Base-by-base conservation (phyloP, 2,888 invertebrate genomes). In the Drosophila neotestacea region DNA sequence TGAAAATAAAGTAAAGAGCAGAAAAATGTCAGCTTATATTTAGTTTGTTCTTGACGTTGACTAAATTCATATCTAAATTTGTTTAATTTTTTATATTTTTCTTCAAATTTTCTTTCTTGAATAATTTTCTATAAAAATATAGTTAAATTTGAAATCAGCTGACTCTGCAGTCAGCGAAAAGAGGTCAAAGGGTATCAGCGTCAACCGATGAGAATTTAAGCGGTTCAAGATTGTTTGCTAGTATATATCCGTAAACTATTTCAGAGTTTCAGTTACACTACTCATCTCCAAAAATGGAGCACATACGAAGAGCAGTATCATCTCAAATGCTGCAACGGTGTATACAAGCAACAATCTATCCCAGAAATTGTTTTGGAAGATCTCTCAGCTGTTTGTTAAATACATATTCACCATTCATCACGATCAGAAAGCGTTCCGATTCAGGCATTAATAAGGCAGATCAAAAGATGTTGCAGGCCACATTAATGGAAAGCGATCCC, bases 401-500 rank as follows among this genome's bases (percentile, higher is more conserved):
- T 16, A 16, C 2, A 44, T 28, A 22, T 11, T 44, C 11, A 11
- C 6, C 42, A 4, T 27, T 4, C 1, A 1, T 11, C 11, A n/a
- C n/a, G 1, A 27, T 27, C 11, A 27, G 27, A n/a, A 1, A 11
- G 5, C 2, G 22, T 3, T 22, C 10, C 9, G 9, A 44, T 1
- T 44, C 44, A 3, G 27, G 27, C n/a, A 3, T 6, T 3, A 44
- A 27, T 7, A 6, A 4, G 80, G 90, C 89, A 68, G 91, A 90
- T 51, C 78, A 92, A 32, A 93, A 94, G 81, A 78, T 95, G 46
- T 86, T 96, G 69, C 94, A 94, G 86, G 92, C 94, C 11, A 94
- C 95, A 81, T 84, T 96, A 46, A 95, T 95, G 94, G 95, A 96
- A 36, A 95, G 95, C n/a, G 99, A 99, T 93, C 96, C 98, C 0